phyloP scores from a whole-genome alignment of 2,888 invertebrate genomes.

The Tipula vernalis region DNA sequence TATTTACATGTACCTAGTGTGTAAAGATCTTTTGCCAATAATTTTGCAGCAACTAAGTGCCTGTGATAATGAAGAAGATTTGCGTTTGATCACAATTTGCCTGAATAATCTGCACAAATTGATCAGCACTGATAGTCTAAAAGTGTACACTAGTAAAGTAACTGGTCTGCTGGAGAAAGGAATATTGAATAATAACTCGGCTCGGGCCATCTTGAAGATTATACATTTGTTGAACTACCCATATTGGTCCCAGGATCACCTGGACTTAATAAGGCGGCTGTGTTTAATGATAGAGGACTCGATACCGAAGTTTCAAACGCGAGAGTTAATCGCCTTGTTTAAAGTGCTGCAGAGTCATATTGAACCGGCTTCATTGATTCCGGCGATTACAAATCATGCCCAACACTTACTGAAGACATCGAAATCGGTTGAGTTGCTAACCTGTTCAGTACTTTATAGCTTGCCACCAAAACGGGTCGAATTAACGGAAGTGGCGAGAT shows the following conservation, averaged over 20 bases:
- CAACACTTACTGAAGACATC: conserved; percentile 29
- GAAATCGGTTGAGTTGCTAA: conserved; percentile 33
- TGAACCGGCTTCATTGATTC: conserved; percentile 38
- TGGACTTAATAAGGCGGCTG: conserved; percentile 29
- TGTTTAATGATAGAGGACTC: conserved; percentile 30
- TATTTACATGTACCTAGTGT: conserved; percentile 32
- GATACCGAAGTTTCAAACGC: conserved; percentile 29
- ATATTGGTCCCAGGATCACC: conserved; percentile 35
- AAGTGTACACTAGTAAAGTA: conserved; percentile 31
- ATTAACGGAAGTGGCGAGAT: conserved; percentile 29
- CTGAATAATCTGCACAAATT: conserved; percentile 34
- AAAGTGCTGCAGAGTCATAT: conserved; percentile 38
- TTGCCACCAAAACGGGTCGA: conserved; percentile 34
- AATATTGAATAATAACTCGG: conserved; percentile 22
- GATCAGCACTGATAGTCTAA: conserved; percentile 30
- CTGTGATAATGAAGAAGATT: conserved; percentile 30
- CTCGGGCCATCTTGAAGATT: conserved; percentile 26
- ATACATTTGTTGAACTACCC: conserved; percentile 37
- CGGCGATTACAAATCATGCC: conserved; percentile 33
- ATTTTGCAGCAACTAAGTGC: conserved; percentile 27
- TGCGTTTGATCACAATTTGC: conserved; percentile 37
- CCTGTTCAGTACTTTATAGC: conserved; percentile 35
- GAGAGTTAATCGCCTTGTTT: conserved; percentile 32
- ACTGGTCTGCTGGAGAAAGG: conserved; percentile 26
- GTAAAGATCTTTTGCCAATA: conserved; percentile 31